phyloP scores from a whole-genome alignment of 2,113 vertebrate genomes.

The Centrocercus urophasianus region DNA sequence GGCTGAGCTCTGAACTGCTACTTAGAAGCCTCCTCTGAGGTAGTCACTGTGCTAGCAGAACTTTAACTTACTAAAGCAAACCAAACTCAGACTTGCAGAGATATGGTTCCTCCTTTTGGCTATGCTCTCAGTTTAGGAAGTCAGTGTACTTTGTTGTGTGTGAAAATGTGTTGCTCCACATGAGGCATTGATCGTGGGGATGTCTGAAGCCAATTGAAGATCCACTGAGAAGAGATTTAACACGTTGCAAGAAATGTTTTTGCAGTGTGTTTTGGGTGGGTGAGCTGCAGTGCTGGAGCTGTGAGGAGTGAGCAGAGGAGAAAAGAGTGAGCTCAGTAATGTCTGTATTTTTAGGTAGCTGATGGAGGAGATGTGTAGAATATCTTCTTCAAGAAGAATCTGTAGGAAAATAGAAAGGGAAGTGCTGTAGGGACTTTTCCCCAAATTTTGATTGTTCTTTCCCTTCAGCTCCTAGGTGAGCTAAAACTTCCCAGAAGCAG shows the following conservation, averaged over 20 bases:
- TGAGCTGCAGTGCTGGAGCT: neutral
- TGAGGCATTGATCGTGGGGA: neutral
- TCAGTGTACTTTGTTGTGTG: accelerated
- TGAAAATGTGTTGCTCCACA: neutral
- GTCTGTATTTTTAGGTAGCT: neutral
- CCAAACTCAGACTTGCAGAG: neutral
- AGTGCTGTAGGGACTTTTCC: neutral
- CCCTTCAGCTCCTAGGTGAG: neutral
- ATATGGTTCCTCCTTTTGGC: accelerated
- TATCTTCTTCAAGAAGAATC: neutral
- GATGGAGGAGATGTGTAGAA: neutral
- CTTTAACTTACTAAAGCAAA: neutral
- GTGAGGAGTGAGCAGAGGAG: neutral
- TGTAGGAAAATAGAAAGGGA: neutral
- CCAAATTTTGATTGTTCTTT: neutral
- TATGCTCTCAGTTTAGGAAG: neutral
- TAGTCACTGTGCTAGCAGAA: neutral
- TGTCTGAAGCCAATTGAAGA: neutral
- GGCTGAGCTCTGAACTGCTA: neutral
- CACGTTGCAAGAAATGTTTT: neutral
- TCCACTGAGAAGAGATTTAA: neutral
- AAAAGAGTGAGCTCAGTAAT: neutral
- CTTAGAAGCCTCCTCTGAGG: neutral
- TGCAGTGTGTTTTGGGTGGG: no score
- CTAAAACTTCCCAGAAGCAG: neutral